These are phyloP conservation scores for Hippocampus kuda DNA, from an alignment of 2,797 vertebrate species.

Conservation along the genomic window DNA sequence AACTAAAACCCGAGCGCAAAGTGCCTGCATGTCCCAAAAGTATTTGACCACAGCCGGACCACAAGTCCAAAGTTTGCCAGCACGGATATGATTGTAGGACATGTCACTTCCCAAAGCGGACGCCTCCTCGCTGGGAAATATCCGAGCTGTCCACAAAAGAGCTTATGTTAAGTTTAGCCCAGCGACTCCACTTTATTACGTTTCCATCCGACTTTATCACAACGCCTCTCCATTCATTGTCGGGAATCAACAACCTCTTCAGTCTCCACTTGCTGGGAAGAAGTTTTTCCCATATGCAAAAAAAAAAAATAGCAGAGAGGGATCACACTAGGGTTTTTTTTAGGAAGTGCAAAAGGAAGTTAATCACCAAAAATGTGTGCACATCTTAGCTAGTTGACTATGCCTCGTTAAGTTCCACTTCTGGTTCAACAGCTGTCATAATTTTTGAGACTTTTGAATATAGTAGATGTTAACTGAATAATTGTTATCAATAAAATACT, in stretches of 20 bases:
- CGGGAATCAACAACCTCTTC: neutral
- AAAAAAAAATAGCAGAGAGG: neutral
- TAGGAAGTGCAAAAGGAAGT: neutral
- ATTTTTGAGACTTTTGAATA: too few species aligned
- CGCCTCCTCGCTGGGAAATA: neutral
- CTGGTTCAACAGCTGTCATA: too few species aligned
- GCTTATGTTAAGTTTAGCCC: neutral
- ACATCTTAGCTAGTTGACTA: too few species aligned
- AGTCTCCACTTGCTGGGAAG: neutral
- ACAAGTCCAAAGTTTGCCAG: neutral
- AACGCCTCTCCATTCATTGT: neutral
- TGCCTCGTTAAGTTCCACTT: too few species aligned
- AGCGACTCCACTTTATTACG: neutral
- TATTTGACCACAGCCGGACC: slow-evolving; percentile 18
- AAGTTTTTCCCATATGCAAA: too few species aligned
- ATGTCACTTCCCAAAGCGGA: neutral
- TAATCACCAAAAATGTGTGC: neutral
- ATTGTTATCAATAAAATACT: too few species aligned
- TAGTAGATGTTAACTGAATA: too few species aligned
- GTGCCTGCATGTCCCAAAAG: slow-evolving; percentile 27
- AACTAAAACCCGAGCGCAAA: slow-evolving; percentile 22
- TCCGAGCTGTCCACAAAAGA: neutral
- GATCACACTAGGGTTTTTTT: neutral
- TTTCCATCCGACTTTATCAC: neutral
- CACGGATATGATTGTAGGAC: neutral